Base-by-base conservation (phyloP, 2,113 vertebrate species). In the Oryzias javanicus region DNA sequence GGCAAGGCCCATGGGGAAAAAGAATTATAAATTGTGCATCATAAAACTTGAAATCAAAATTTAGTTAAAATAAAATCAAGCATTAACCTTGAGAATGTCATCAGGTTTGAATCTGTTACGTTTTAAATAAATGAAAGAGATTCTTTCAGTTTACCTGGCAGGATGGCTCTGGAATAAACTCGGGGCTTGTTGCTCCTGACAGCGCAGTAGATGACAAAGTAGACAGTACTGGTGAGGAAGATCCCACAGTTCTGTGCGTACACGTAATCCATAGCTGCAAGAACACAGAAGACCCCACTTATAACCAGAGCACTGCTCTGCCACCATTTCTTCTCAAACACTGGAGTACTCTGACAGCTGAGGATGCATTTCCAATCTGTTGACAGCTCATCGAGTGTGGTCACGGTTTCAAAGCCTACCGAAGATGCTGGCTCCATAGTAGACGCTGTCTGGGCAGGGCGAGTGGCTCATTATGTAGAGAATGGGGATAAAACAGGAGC, bases 211-310 rank as follows among this genome's bases (percentile, higher is more conserved):
- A 91, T 86, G 50, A 93, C 62, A 73, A 98, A 98, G 78, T 96
- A 97, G 41, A 95, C 4, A 0, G 93, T 93, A 74, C 94, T 97
- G 8, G 93, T 87, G 35, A 95, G 67, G 79, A 97, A 95, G 78
- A 95, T 94, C 20, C 95, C 95, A 13, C 87, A 94, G 66, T 90
- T 93, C 60, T 94, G 92, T 7, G 94, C 92, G 71, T 92, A 92
- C n/a, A 95, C 87, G 19, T 97, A 98, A 79, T 98, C 95, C 41
- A 95, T 84, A 80, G 97, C 96, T 98, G 89, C 53, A 54, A n/a
- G 64, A 42, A 50, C 0, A 56, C 41, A 48, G 4, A 22, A 45
- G 12, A 52, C 18, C 0, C 2, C 2, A 7, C 2, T 27, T 1
- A 3, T 47, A 18, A 47, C 44, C 8, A n/a, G 19, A 47, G 12